Base-by-base conservation (phyloP, 1,140 invertebrate species). In the Berghia stephanieae region DNA sequence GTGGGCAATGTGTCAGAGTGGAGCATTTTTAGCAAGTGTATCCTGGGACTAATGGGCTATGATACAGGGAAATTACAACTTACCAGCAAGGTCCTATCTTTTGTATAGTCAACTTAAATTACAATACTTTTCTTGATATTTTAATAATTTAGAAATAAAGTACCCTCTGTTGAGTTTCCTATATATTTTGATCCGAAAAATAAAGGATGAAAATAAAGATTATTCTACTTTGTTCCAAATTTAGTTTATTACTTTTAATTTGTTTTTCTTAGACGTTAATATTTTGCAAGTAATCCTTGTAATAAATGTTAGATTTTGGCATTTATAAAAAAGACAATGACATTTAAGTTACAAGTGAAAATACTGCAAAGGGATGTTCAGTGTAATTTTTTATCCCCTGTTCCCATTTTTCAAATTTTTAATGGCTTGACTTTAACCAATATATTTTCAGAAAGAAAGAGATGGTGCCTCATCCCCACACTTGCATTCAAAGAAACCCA, bases 1-100 rank as follows among this genome's bases (percentile, higher is more conserved):
- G 91, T 95, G 60, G 93, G 93, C 43, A 92, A 92, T 0, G 91
- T 92, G 80, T 92, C 94, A 79, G 96, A 98, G 88, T 96, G 96
- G 95, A 90, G 92, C 5, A 91, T 95, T 81, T 97, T 98, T 87
- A 91, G 93, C 49, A 83, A 79, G 36, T 90, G 86, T 81, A 79
- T 92, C 13, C 83, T 92, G 10, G 83, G 84, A 38, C 75, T 94
- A 18, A 91, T 94, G 57, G 94, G 94, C n/a, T 95, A 94, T 85
- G 93, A 95, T 79, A 90, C 93, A 0, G 93, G 93, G 34, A 92
- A 91, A 81, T 86, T 94, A 24, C 82, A 90, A 6, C 81, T 93
- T 18, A 88, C 86, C 40, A 84, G 57, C 71, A 84, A 85, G 86
- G 89, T 85, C 81, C 68, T 3, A 6, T 52, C 38, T 69, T 69